Evolutionary conservation across 2,797 vertebrate species (phyloP).

Genomic region (Strix occidentalis): DNA sequence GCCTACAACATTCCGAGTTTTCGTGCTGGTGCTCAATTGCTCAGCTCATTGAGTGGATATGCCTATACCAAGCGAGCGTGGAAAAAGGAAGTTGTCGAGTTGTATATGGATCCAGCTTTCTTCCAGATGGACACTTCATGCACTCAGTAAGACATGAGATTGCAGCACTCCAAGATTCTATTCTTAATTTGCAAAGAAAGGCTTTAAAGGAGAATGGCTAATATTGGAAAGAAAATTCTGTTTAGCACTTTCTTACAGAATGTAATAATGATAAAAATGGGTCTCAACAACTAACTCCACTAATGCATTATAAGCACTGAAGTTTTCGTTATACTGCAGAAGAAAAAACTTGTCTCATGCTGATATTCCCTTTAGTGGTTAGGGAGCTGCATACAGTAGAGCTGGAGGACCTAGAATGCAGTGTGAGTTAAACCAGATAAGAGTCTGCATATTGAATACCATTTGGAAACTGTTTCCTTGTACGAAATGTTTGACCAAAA

Average conservation of each 20-base stretch:
- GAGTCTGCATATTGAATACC: not conserved
- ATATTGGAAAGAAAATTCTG: not conserved
- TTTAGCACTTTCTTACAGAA: not conserved
- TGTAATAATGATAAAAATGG: not conserved
- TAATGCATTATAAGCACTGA: not conserved
- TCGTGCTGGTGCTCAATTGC: constrained; percentile 88
- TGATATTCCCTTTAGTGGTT: not conserved
- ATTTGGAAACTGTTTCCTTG: not conserved
- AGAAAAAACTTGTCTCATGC: not conserved
- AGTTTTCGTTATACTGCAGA: not conserved
- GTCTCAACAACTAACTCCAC: not conserved
- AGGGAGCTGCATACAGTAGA: not conserved
- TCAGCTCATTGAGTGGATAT: constrained; percentile 93
- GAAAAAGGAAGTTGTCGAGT: constrained; percentile 94
- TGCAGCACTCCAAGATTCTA: not conserved
- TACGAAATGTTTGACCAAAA: not conserved
- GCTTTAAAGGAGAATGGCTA: not conserved
- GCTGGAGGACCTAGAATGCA: not conserved
- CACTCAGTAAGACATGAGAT: constrained; percentile 80
- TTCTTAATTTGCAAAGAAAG: not conserved
- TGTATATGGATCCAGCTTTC: constrained; percentile 96
- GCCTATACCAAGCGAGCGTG: constrained; percentile 96
- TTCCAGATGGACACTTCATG: constrained; percentile 95
- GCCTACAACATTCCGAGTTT: constrained; percentile 96
- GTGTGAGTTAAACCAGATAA: not conserved